Evolutionary conservation across 2,113 vertebrate genomes (phyloP), one percentile per base, ranked within the genome.

Genomic region (Salminus brasiliensis): DNA sequence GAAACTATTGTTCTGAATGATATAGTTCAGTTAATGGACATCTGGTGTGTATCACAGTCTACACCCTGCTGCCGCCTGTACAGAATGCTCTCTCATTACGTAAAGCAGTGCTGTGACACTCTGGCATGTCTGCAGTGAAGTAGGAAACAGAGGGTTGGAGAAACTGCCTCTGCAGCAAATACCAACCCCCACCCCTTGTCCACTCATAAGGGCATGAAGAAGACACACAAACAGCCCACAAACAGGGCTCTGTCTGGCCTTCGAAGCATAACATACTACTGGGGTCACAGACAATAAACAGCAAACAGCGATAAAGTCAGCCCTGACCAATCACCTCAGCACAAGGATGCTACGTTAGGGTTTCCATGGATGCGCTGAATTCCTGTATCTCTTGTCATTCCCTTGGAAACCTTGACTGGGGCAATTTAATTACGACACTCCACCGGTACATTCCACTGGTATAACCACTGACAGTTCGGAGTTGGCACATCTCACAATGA

Each of bases 331-430:
- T 32, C 53, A 32, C 76, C 79, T 78, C 79, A 69, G 15, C 72
- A 79, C 67, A 9, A 9, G 13, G n/a, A 59, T 21, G 39, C 36
- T 27, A 71, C 80, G 79, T 71, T 82, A 67, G 76, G 66, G 34
- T 55, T 71, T 36, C 57, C 72, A 63, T 29, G 6, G 13, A 41
- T 41, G 30, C n/a, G 57, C 53, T 43, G 47, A 68, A 57, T 72
- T 63, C 55, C 36, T 55, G 45, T 32, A 60, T 52, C 53, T 18
- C 36, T 5, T 18, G 25, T 60, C 59, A 39, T 62, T 49, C 62
- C 36, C 41, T 18, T 67, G 52, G 47, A 52, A 69, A 29, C 72
- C 29, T 21, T 66, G n/a, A 49, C 15, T 18, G 18, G 30, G 60
- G 15, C 21, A 45, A 11, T 21, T 39, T 1, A 23, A 52, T 34